Percentiles rank a stretch among this genome's conserved stretches.
These are phyloP conservation scores for Rhea pennata DNA, from an alignment of 2,113 vertebrate genomes.

Conservation along the genomic window DNA sequence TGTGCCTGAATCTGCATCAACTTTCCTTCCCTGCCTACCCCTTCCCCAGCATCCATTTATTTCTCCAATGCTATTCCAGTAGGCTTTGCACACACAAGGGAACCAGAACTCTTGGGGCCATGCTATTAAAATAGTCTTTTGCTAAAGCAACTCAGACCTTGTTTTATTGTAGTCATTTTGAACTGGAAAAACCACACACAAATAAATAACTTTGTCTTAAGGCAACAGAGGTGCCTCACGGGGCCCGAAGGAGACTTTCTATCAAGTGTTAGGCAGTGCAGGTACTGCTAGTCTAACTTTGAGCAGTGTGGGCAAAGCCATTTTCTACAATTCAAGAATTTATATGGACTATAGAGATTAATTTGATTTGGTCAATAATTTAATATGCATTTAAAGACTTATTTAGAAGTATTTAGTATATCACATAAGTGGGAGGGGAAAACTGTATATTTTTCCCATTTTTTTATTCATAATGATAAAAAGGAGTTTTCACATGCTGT, in stretches of 20 bases:
- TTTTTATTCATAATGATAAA: background rate
- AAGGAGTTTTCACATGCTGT: background rate
- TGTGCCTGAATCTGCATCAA: rapidly evolving
- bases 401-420: background rate
- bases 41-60: background rate
- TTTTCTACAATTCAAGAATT: background rate
- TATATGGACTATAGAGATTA: background rate
- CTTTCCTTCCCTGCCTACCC: background rate
- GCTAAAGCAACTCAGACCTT: background rate
- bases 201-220: background rate
- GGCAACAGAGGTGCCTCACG: background rate
- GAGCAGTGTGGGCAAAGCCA: background rate
- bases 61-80: background rate
- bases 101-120: background rate
- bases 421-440: background rate
- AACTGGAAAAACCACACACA: background rate
- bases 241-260: background rate
- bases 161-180: background rate
- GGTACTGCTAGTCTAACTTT: background rate
- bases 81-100: background rate
- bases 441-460: background rate
- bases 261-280: background rate
- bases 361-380: background rate
- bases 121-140: background rate
- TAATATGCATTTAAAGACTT: background rate